Percentiles rank a stretch among this genome's conserved stretches.
Conservation (phyloP, 2,888 invertebrate species). For the Eumerus sabulonum region DNA sequence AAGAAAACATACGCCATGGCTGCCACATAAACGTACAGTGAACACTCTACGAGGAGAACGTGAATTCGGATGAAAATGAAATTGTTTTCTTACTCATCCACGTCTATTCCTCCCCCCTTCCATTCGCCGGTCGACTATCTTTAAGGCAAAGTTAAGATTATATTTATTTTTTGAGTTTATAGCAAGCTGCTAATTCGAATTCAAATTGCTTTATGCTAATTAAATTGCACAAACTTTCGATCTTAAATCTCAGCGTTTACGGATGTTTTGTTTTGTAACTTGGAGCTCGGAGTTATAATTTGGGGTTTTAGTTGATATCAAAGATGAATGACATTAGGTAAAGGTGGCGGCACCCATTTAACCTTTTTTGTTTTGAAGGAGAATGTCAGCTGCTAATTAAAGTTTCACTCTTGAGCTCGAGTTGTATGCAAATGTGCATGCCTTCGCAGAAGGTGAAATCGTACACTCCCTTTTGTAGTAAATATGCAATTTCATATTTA, state of each 20-base stretch:
- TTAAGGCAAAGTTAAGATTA: slow-evolving; percentile 6
- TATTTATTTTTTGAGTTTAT: background rate
- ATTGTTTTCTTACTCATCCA: slow-evolving; percentile 16
- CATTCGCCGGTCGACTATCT: background rate
- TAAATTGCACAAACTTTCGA: slow-evolving; percentile 5
- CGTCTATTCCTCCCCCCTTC: background rate
- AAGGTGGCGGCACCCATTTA: slow-evolving; percentile 19
- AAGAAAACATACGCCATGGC: no score
- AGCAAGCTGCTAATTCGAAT: no score
- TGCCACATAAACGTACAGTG: background rate
- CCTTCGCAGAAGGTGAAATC: background rate
- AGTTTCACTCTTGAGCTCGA: no score
- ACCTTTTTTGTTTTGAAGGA: background rate
- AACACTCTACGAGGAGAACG: slow-evolving; percentile 14
- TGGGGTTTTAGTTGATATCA: no score
- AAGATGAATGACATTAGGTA: background rate
- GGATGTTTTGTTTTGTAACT: background rate
- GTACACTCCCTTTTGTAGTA: slow-evolving; percentile 8
- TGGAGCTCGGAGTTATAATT: no score
- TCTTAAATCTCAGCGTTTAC: slow-evolving; percentile 8
- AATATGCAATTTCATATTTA: background rate
- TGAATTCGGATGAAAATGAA: slow-evolving; percentile 43
- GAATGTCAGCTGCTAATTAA: slow-evolving; percentile 11
- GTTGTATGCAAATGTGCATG: background rate
- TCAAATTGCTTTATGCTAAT: background rate